phyloP scores from a whole-genome alignment of 2,113 vertebrate genomes.

The Amphilophus citrinellus region DNA sequence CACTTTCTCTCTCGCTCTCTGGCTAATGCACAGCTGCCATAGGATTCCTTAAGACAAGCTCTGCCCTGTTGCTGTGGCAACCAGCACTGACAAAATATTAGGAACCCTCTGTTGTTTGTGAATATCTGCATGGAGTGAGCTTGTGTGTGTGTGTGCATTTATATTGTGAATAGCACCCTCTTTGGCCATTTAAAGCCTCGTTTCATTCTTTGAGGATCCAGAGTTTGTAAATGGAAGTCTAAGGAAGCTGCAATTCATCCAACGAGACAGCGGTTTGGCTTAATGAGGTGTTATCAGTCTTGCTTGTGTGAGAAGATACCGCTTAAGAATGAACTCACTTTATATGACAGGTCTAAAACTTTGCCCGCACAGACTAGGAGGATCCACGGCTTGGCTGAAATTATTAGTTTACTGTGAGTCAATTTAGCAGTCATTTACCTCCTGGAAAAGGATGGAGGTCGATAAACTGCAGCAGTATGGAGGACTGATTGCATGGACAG shows the following conservation, averaged over 20 bases:
- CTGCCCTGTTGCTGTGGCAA: constrained; percentile 64
- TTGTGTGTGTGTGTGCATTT: neutral
- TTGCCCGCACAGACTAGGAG: neutral
- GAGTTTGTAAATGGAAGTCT: neutral
- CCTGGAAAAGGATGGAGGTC: constrained; percentile 30
- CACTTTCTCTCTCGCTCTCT: neutral
- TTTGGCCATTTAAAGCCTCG: neutral
- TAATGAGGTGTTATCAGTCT: neutral
- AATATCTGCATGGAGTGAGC: neutral
- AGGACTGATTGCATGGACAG: neutral
- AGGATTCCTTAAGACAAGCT: constrained; percentile 46
- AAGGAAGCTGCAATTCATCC: neutral
- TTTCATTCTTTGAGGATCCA: neutral
- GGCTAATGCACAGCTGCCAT: constrained; percentile 35
- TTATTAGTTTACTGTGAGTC: constrained; percentile 10
- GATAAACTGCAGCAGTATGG: constrained; percentile 22
- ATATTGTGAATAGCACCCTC: neutral
- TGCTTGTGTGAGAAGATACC: neutral
- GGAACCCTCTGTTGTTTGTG: constrained; percentile 6
- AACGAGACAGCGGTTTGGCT: neutral
- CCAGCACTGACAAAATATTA: constrained; percentile 37
- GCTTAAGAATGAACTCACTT: neutral
- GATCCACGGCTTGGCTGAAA: neutral
- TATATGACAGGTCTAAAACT: neutral
- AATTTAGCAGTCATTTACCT: constrained; percentile 32